These are phyloP conservation scores for Haliclystus octoradiatus DNA, from an alignment of 30 jellyfish, hydroid and myxozoan species.

Conservation along the genomic window DNA sequence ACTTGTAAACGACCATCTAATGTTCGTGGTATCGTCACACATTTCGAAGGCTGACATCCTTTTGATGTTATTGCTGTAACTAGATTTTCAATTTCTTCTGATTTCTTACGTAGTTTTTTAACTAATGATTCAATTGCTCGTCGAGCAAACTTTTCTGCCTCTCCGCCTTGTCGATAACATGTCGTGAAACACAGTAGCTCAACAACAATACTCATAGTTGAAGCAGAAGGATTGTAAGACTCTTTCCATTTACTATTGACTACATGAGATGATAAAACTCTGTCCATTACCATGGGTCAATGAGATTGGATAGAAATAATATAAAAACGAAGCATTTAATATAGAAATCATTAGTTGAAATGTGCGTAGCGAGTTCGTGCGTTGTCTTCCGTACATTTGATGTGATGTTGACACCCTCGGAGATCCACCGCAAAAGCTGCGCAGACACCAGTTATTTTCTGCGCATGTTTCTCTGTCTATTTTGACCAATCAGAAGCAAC, in stretches of 20 bases:
- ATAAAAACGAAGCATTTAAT: neutral
- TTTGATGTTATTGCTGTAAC: slow-evolving; percentile 83
- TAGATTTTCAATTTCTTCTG: slow-evolving; percentile 89
- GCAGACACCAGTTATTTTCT: slow-evolving; percentile 95
- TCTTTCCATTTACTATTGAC: slow-evolving; percentile 60
- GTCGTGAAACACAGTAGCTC: slow-evolving; percentile 95
- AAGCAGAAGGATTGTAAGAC: slow-evolving; percentile 69
- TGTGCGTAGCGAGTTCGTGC: neutral
- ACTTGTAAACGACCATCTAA: slow-evolving; percentile 97
- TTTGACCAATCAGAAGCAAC: slow-evolving; percentile 53
- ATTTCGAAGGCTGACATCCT: slow-evolving; percentile 98
- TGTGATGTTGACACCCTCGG: slow-evolving; percentile 85
- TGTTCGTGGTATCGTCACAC: slow-evolving; percentile 98
- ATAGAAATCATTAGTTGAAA: neutral
- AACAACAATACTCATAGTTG: slow-evolving; percentile 96
- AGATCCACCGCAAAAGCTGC: slow-evolving; percentile 65
- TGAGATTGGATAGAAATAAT: neutral
- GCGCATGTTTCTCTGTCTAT: slow-evolving; percentile 95
- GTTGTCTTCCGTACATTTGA: slow-evolving; percentile 2
- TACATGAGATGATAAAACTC: slow-evolving; percentile 16
- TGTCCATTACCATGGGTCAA: slow-evolving; percentile 38
- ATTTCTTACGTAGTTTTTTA: slow-evolving; percentile 82
- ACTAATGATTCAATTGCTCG: slow-evolving; percentile 93
- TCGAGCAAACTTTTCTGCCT: slow-evolving; percentile 97
- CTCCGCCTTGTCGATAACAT: slow-evolving; percentile 98